Conservation (phyloP, 2,888 invertebrate species). For the Galerucella calmariensis region DNA sequence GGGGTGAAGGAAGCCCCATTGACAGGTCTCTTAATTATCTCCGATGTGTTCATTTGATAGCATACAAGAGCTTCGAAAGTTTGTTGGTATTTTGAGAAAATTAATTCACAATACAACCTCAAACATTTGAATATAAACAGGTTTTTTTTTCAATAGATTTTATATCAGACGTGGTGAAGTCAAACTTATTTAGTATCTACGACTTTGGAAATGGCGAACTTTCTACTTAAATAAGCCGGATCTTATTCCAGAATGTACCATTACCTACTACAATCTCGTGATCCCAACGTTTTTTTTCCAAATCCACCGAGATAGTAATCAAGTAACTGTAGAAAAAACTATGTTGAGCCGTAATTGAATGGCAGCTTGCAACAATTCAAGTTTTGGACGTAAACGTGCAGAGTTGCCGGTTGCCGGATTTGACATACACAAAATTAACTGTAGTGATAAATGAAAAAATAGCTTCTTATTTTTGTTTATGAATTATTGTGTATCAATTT, state of each 20-base stretch:
- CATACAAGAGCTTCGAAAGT: not conserved
- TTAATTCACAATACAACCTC: not conserved
- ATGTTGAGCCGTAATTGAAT: constrained; percentile 29
- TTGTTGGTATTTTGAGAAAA: not conserved
- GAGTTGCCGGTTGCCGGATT: constrained; percentile 15
- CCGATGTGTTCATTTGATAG: not conserved
- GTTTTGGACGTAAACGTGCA: constrained; percentile 23
- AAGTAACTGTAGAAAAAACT: constrained; percentile 31
- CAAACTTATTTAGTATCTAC: not conserved
- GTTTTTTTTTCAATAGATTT: not conserved
- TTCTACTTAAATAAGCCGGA: constrained; percentile 15
- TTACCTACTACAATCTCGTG: constrained; percentile 24
- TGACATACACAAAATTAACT: not conserved
- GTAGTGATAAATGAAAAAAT: too few species aligned
- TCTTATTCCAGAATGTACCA: constrained; percentile 13
- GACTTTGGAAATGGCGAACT: constrained; percentile 15
- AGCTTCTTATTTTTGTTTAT: too few species aligned
- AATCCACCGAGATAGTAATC: constrained; percentile 32
- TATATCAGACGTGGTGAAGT: not conserved
- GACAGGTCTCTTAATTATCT: constrained; percentile 16
- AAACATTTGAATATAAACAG: not conserved
- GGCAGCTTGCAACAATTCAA: constrained; percentile 26
- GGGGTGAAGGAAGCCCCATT: not conserved
- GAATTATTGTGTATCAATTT: too few species aligned
- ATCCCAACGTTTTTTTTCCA: constrained; percentile 25